Conservation (phyloP, 2,797 vertebrate species). For the Pterois miles region DNA sequence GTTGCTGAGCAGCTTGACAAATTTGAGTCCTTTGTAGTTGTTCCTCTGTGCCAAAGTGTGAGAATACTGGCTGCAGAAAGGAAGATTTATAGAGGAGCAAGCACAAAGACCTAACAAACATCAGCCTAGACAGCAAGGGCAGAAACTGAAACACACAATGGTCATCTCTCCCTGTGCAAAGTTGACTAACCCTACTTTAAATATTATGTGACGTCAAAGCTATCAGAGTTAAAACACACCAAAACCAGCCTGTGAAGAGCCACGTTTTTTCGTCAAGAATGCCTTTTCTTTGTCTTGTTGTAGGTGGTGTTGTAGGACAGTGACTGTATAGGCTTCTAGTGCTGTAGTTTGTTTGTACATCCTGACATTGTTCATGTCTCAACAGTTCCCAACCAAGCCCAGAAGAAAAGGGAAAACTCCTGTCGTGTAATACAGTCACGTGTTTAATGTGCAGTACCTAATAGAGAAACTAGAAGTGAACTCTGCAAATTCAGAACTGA, state of each 20-base stretch:
- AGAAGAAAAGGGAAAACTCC: not conserved
- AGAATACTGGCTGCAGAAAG: conserved; percentile 14
- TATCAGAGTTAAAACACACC: not conserved
- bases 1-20: conserved; percentile 19
- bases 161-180: not conserved
- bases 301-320: not conserved
- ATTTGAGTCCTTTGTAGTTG: conserved; percentile 16
- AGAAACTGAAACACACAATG: conserved; percentile 16
- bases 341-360: conserved; percentile 7
- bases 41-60: conserved; percentile 16
- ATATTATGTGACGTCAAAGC: conserved; percentile 4
- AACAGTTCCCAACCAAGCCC: not conserved
- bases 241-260: not conserved
- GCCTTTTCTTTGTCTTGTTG: not conserved
- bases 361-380: not conserved
- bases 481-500: not conserved
- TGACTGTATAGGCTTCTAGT: not conserved
- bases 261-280: not conserved
- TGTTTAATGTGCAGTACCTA: not conserved
- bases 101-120: conserved; percentile 29
- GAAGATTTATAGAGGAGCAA: conserved; percentile 15
- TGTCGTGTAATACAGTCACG: not conserved
- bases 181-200: conserved; percentile 18
- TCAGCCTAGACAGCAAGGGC: not conserved
- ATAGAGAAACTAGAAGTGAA: not conserved